Base-by-base conservation (phyloP, 2,888 invertebrate species). In the Teleogryllus oceanicus region DNA sequence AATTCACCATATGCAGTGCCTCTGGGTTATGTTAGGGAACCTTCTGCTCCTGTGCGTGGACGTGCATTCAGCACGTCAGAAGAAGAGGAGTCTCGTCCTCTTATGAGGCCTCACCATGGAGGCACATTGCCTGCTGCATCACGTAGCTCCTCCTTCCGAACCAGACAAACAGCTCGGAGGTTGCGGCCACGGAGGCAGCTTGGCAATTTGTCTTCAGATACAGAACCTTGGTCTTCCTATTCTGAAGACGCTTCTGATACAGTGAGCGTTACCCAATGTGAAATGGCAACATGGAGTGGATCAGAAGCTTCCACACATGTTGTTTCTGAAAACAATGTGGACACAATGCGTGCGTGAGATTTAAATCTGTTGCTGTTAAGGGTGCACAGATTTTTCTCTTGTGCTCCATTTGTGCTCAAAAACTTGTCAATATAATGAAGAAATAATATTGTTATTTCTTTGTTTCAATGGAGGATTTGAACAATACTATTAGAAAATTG, bases 51-150 rank as follows among this genome's bases (percentile, higher is more conserved):
- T 62, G n/a, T n/a, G 13, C 62, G 62, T 18, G n/a, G 62, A 18
- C 62, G 62, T 18, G 62, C 62, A 18, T 62, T 62, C 62, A 62
- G 62, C 62, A 62, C 62, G n/a, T 62, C 62, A 18, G 62, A 62
- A n/a, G 62, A 62, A 8, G 62, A 62, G 62, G 62, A 62, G 62
- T 62, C 62, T 13, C 13, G 62, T 13, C 62, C 62, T 62, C 62
- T 62, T 62, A 62, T 62, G 62, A 62, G 62, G n/a, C n/a, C 62
- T 18, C n/a, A 62, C 62, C 62, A 62, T 62, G 62, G 62, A n/a
- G 37, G 37, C 37, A 62, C 62, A 62, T n/a, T 62, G 62, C 62
- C 62, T 18, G 62, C 62, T 62, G 62, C 62, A 5, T 62, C 62
- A 62, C 62, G 62, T 13, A 62, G 16, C n/a, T 62, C 62, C 4